Conservation (phyloP, 1,140 invertebrate genomes). For the Aphidius gifuensis region DNA sequence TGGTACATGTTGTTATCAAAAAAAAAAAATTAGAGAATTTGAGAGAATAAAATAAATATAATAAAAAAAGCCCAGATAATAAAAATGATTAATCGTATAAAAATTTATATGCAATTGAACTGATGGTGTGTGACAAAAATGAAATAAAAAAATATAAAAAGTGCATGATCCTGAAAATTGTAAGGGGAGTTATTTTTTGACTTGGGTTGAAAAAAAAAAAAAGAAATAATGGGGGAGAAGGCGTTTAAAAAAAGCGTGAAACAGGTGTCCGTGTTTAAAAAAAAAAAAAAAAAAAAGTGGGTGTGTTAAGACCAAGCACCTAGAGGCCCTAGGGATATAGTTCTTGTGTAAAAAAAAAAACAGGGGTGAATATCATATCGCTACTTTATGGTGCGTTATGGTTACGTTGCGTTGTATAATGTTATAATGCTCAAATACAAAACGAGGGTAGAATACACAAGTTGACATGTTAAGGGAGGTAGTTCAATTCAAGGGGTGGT, state of each 20-base stretch:
- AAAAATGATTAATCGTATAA: too few species aligned
- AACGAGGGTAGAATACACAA: conserved; percentile 20
- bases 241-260: conserved; percentile 22
- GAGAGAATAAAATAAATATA: too few species aligned
- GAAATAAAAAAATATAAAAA: too few species aligned
- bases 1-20: too few species aligned
- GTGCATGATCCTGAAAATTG: too few species aligned
- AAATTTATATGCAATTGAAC: too few species aligned
- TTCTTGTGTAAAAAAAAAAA: not conserved
- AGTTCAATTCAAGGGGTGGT: conserved; percentile 8
- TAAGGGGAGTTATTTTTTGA: too few species aligned
- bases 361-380: conserved; percentile 41
- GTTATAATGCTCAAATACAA: not conserved
- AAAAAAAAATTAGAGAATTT: too few species aligned
- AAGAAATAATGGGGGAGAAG: not conserved
- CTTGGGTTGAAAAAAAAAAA: too few species aligned
- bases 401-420: conserved; percentile 23
- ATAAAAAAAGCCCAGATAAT: too few species aligned
- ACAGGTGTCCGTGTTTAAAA: conserved; percentile 37
- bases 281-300: conserved; percentile 27
- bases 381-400: conserved; percentile 37
- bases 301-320: conserved; percentile 23
- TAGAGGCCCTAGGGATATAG: conserved; percentile 13
- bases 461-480: conserved; percentile 15
- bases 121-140: too few species aligned